A percentile compares a stretch with the other conserved stretches of the same genome.
Conservation (phyloP, 1,140 invertebrate species). For the Brachionus plicatilis region DNA sequence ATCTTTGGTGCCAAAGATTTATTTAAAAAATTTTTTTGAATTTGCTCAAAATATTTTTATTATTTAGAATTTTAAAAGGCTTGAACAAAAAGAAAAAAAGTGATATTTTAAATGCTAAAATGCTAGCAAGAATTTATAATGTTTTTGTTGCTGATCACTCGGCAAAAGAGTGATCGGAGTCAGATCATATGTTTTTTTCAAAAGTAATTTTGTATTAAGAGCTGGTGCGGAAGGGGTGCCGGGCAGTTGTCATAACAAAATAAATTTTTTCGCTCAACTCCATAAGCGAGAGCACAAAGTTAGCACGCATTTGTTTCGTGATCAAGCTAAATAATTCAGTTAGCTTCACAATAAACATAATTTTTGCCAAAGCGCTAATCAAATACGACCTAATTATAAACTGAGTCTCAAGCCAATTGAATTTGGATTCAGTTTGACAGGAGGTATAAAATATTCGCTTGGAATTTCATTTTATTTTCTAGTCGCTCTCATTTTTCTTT, state of each 20-base stretch:
- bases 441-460: conserved; percentile 17
- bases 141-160: background rate
- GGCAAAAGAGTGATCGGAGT: background rate
- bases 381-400: conserved; percentile 37
- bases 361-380: conserved; percentile 28
- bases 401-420: background rate
- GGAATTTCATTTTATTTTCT: background rate
- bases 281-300: background rate
- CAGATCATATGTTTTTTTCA: background rate
- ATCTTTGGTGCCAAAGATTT: background rate
- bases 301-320: background rate
- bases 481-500: background rate
- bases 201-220: background rate
- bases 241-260: conserved; percentile 18
- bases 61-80: background rate
- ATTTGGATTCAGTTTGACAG: conserved; percentile 13
- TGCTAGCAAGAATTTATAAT: background rate
- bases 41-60: background rate
- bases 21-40: background rate
- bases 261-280: background rate
- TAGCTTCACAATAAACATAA: conserved; percentile 12
- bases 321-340: conserved; percentile 18
- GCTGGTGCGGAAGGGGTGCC: background rate
- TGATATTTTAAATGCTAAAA: background rate
- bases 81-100: background rate